These are phyloP conservation scores for Temnothorax longispinosus DNA, from an alignment of 1,140 invertebrate genomes.

Conservation along the genomic window DNA sequence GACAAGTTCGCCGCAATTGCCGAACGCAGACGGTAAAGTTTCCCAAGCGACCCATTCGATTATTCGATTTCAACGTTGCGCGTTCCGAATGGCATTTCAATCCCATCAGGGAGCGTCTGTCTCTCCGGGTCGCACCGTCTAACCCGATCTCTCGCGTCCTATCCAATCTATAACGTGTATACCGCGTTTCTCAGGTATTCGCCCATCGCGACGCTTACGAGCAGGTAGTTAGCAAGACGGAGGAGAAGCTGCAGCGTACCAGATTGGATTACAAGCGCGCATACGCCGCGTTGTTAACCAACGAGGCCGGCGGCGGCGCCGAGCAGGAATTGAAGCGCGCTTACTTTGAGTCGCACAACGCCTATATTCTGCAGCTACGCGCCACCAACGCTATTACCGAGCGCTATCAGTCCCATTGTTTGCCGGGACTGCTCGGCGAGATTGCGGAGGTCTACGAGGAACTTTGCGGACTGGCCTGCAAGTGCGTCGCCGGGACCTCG, in stretches of 20 bases:
- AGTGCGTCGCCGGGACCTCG: slow-evolving; percentile 80
- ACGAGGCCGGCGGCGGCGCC: slow-evolving; percentile 63
- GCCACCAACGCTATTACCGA: slow-evolving; percentile 95
- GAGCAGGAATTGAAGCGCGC: slow-evolving; percentile 89
- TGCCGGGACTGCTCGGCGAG: slow-evolving; percentile 80
- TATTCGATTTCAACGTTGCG: slow-evolving; percentile 17
- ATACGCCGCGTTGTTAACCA: slow-evolving; percentile 90
- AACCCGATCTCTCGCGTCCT: neutral
- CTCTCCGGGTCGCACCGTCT: neutral
- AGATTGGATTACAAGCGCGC: slow-evolving; percentile 95
- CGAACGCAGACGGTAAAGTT: neutral
- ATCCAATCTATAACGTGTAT: neutral
- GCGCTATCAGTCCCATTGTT: slow-evolving; percentile 86
- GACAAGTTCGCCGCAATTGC: slow-evolving; percentile 18
- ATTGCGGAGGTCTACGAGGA: slow-evolving; percentile 83
- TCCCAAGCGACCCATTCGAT: slow-evolving; percentile 4
- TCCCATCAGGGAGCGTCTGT: neutral
- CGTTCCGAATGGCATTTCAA: slow-evolving; percentile 25
- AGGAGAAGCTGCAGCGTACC: slow-evolving; percentile 91
- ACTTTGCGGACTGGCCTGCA: slow-evolving; percentile 79
- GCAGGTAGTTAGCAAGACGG: slow-evolving; percentile 94
- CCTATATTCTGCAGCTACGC: slow-evolving; percentile 96
- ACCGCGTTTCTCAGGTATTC: slow-evolving; percentile 88
- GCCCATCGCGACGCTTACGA: slow-evolving; percentile 96
- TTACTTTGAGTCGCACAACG: slow-evolving; percentile 97